Conservation (phyloP, 2,113 vertebrate species). For the Gambusia affinis region DNA sequence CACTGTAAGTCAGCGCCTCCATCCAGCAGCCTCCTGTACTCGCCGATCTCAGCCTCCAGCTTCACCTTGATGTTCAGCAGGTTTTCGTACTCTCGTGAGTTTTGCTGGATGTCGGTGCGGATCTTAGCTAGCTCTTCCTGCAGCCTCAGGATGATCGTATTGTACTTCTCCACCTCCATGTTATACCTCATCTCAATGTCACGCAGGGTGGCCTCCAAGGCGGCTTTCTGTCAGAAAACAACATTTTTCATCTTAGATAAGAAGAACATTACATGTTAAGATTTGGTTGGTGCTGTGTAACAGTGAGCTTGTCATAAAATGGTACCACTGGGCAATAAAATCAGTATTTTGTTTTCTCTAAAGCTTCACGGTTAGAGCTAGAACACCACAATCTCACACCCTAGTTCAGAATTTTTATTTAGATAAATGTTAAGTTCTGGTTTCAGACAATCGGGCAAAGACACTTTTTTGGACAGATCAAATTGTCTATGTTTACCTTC, state of each 20-base stretch:
- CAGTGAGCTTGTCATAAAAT: background rate
- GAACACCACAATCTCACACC: no score
- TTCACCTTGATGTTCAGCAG: constrained; percentile 91
- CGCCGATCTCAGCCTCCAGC: constrained; percentile 92
- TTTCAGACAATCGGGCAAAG: no score
- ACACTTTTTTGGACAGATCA: no score
- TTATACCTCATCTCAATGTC: constrained; percentile 79
- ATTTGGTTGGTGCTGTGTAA: background rate
- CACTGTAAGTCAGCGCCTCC: constrained; percentile 76
- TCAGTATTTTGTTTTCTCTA: background rate
- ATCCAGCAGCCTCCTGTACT: constrained; percentile 91
- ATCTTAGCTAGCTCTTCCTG: constrained; percentile 83
- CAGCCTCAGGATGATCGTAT: constrained; percentile 78
- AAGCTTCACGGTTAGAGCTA: background rate
- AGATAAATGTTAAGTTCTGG: no score
- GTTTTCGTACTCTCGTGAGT: constrained; percentile 81
- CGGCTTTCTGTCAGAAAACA: constrained; percentile 79
- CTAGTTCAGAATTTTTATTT: no score
- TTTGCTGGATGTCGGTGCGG: constrained; percentile 77
- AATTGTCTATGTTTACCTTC: background rate
- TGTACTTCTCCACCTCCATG: constrained; percentile 82
- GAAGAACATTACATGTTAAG: background rate
- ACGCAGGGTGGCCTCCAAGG: constrained; percentile 81
- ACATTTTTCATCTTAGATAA: background rate
- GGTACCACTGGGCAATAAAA: background rate